Conservation (phyloP, 2,113 vertebrate species). For the Neotoma lepida region DNA sequence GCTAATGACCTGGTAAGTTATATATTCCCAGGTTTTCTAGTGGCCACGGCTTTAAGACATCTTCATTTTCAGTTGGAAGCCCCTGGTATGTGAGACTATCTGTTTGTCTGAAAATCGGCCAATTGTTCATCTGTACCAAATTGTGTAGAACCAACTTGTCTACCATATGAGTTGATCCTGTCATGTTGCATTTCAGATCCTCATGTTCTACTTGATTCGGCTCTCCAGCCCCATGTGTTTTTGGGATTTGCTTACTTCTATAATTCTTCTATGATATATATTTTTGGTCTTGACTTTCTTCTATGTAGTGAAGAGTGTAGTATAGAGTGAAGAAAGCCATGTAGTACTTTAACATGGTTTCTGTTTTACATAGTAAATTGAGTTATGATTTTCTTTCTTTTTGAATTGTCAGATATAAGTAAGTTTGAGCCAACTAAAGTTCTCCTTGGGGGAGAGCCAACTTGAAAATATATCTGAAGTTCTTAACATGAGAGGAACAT, state of each 20-base stretch:
- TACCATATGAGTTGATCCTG: background rate
- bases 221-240: background rate
- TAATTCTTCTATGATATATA: background rate
- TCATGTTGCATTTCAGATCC: background rate
- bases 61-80: background rate
- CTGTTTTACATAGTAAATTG: slow-evolving; percentile 21
- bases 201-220: background rate
- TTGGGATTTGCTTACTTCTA: background rate
- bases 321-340: slow-evolving; percentile 14
- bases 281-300: background rate
- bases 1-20: background rate
- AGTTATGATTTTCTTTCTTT: slow-evolving; percentile 9
- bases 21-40: background rate
- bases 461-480: slow-evolving; percentile 58
- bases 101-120: background rate
- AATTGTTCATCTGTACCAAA: background rate
- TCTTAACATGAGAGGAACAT: slow-evolving; percentile 55
- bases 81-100: background rate
- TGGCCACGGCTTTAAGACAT: background rate
- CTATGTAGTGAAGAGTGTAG: background rate
- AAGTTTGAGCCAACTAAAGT: slow-evolving; percentile 50
- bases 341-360: background rate
- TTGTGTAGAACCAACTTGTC: slow-evolving; percentile 26
- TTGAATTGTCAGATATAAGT: slow-evolving; percentile 34
- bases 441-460: slow-evolving; percentile 70